A percentile compares a stretch with the other conserved stretches of the same genome.
Conservation (phyloP, 2,888 invertebrate species). For the Athalia cordata region DNA sequence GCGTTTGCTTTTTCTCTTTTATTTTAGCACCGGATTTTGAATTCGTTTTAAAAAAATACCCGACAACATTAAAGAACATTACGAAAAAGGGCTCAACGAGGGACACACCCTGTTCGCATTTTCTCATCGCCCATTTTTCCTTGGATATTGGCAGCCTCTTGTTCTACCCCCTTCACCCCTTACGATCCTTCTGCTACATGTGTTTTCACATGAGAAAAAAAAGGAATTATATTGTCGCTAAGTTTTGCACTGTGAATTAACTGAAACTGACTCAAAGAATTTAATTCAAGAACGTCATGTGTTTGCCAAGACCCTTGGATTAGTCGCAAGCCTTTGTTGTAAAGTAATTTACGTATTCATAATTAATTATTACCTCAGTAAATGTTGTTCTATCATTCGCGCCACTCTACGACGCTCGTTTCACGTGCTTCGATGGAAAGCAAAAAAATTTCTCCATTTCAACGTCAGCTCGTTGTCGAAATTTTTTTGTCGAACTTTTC, state of each 20-base stretch:
- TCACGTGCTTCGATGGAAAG: neutral
- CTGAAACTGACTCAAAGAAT: too few relatives aligned
- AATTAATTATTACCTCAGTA: neutral
- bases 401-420: too few relatives aligned
- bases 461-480: neutral
- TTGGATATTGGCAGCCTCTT: conserved; percentile 7
- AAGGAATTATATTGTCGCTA: too few relatives aligned
- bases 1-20: too few relatives aligned
- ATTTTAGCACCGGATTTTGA: neutral
- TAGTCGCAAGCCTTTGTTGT: too few relatives aligned
- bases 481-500: neutral
- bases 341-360: neutral
- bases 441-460: neutral
- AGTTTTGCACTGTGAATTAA: too few relatives aligned
- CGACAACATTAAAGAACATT: neutral
- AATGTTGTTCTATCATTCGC: neutral
- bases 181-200: neutral
- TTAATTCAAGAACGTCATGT: too few relatives aligned
- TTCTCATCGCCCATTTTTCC: neutral
- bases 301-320: too few relatives aligned
- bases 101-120: conserved; percentile 10
- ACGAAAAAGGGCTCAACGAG: neutral
- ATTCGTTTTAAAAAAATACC: neutral
- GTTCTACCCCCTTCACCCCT: neutral
- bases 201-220: neutral